Percentiles rank a stretch among this genome's conserved stretches.
Evolutionary conservation across 2,888 invertebrate genomes (phyloP).

Genomic region (Orthosia cruda): DNA sequence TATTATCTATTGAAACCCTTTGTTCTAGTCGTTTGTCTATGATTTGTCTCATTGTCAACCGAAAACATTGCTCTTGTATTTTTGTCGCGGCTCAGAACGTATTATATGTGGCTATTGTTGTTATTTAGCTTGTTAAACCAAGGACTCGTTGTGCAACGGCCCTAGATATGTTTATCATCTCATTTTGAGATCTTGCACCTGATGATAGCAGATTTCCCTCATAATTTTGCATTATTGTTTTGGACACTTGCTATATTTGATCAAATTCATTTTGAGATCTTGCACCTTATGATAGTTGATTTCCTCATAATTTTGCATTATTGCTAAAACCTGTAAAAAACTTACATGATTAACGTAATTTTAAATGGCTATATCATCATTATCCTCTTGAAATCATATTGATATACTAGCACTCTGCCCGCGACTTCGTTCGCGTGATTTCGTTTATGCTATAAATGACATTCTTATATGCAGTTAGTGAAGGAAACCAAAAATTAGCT

Average conservation of each 20-base stretch:
- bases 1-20: conserved; percentile 89
- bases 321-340: background rate
- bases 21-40: conserved; percentile 85
- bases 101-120: conserved; percentile 73
- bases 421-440: no score
- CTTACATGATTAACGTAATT: background rate
- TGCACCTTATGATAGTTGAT: background rate
- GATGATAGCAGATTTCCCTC: background rate
- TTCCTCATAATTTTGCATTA: background rate
- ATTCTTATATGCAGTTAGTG: no score
- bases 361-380: background rate
- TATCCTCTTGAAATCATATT: background rate
- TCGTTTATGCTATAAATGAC: no score
- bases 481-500: no score
- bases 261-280: conserved; percentile 11
- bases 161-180: conserved; percentile 26
- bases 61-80: conserved; percentile 85
- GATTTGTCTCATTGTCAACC: conserved; percentile 83
- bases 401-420: no score
- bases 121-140: conserved; percentile 61
- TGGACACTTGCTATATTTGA: conserved; percentile 21
- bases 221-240: background rate
- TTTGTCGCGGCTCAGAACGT: conserved; percentile 76
- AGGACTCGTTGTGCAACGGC: conserved; percentile 32
- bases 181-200: conserved; percentile 9